These are phyloP conservation scores for Synanthedon andrenaeformis DNA, from an alignment of 2,888 invertebrate genomes.

Conservation along the genomic window DNA sequence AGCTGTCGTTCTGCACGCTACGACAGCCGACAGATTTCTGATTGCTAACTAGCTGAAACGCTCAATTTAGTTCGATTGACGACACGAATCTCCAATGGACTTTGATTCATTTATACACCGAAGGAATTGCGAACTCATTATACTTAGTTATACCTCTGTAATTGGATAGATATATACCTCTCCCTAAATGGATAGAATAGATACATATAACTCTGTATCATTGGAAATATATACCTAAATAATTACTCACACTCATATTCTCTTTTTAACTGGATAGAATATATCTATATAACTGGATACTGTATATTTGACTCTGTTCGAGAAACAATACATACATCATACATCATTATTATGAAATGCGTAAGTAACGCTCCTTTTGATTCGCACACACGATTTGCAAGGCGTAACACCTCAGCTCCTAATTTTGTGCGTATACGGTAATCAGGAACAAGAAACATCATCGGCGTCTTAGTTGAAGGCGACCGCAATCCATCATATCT, in stretches of 20 bases:
- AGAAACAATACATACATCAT: conserved; percentile 31
- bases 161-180: background rate
- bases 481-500: conserved; percentile 66
- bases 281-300: background rate
- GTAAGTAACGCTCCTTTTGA: conserved; percentile 37
- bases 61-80: conserved; percentile 39
- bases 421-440: conserved; percentile 53
- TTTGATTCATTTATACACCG: conserved; percentile 22
- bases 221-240: too few species aligned
- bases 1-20: conserved; percentile 12
- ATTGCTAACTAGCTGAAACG: conserved; percentile 31
- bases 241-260: too few species aligned
- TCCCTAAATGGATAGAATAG: background rate
- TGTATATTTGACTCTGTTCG: conserved; percentile 19
- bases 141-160: background rate
- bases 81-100: conserved; percentile 25
- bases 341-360: conserved; percentile 52
- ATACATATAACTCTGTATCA: too few species aligned
- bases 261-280: background rate
- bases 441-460: conserved; percentile 57
- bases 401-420: conserved; percentile 34
- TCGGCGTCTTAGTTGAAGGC: conserved; percentile 51
- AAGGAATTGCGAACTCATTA: background rate
- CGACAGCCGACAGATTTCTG: conserved; percentile 30
- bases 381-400: conserved; percentile 17